Percentiles rank a stretch among this genome's conserved stretches.
Conservation (phyloP, 1,140 invertebrate species). For the Melipona quadrifasciata region DNA sequence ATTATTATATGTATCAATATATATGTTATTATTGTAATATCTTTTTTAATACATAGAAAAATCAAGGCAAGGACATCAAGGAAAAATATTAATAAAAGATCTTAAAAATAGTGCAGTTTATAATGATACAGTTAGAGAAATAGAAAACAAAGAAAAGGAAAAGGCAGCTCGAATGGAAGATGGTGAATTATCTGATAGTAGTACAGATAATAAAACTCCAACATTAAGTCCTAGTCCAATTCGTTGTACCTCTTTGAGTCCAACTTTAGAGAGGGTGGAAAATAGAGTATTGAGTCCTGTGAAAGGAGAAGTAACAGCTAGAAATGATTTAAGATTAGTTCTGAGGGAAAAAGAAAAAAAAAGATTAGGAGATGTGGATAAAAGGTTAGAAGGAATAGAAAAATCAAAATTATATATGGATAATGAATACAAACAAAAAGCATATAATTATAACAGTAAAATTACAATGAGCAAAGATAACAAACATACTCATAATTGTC, state of each 20-base stretch:
- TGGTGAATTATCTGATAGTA: conserved; percentile 84
- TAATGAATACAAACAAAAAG: conserved; percentile 77
- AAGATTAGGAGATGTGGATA: conserved; percentile 80
- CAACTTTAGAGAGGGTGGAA: conserved; percentile 55
- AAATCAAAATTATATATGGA: conserved; percentile 73
- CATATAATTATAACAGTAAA: conserved; percentile 69
- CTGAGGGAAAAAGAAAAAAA: conserved; percentile 81
- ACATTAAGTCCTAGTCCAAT: conserved; percentile 75
- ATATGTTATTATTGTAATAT: conserved; percentile 32
- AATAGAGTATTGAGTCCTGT: conserved; percentile 42
- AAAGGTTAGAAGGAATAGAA: conserved; percentile 74
- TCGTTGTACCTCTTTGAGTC: conserved; percentile 52
- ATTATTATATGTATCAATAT: conserved; percentile 34
- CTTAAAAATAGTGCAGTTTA: conserved; percentile 86
- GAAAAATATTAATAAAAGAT: conserved; percentile 85
- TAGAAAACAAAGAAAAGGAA: conserved; percentile 85
- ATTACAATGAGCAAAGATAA: conserved; percentile 64
- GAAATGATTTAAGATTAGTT: conserved; percentile 79
- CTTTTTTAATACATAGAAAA: conserved; percentile 71
- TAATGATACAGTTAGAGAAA: conserved; percentile 85
- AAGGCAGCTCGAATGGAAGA: conserved; percentile 85
- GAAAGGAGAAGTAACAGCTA: conserved; percentile 68
- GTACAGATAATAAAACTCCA: conserved; percentile 80
- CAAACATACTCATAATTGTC: conserved; percentile 67
- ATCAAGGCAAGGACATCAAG: conserved; percentile 71